Conservation (phyloP, 2,888 invertebrate species). For the Andrena marginata region DNA sequence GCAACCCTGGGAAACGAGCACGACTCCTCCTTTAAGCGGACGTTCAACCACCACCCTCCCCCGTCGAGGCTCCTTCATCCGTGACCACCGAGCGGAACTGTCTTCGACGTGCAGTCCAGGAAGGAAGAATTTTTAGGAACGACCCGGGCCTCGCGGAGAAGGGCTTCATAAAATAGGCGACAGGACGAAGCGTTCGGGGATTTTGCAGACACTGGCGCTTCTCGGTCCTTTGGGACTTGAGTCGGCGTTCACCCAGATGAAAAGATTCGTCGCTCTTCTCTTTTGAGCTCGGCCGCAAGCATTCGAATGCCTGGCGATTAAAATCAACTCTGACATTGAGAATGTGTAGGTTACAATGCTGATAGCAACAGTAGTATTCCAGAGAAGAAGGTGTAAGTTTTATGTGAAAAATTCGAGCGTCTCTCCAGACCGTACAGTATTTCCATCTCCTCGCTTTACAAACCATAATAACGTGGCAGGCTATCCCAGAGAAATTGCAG, state of each 20-base stretch:
- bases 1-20: constrained; percentile 40
- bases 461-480: background rate
- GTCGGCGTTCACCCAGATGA: background rate
- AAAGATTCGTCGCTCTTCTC: too few species aligned
- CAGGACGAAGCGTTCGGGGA: background rate
- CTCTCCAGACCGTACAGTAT: too few species aligned
- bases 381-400: too few species aligned
- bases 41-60: constrained; percentile 10
- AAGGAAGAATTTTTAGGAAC: background rate
- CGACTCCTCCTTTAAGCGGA: constrained; percentile 12
- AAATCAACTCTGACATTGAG: too few species aligned
- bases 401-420: too few species aligned
- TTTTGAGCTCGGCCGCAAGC: background rate
- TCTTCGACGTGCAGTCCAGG: background rate
- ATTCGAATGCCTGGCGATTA: background rate
- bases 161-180: constrained; percentile 1
- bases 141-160: background rate
- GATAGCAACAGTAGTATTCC: too few species aligned
- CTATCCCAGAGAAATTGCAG: too few species aligned
- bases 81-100: background rate
- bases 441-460: too few species aligned
- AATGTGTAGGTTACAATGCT: too few species aligned
- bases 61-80: background rate
- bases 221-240: background rate
- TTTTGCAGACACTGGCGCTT: background rate